These are phyloP conservation scores for Varanus komodoensis DNA, from an alignment of 2,113 vertebrate species.

Conservation along the genomic window DNA sequence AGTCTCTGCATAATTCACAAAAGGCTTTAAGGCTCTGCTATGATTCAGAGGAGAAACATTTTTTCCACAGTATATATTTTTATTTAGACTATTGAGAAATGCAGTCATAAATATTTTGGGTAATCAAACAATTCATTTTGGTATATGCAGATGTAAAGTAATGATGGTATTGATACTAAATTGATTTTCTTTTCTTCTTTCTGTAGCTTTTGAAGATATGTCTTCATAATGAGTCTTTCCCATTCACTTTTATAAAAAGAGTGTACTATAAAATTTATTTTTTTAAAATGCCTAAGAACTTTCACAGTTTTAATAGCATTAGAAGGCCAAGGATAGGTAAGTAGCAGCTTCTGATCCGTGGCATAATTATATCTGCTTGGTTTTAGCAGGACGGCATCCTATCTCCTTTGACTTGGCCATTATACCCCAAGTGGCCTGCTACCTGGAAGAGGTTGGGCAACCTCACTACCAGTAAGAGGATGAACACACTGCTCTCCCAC, in stretches of 20 bases:
- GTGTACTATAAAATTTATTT: background rate
- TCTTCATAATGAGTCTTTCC: background rate
- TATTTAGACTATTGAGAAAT: constrained; percentile 12
- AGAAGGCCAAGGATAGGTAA: background rate
- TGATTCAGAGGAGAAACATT: constrained; percentile 21
- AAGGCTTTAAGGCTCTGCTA: constrained; percentile 5
- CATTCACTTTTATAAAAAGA: background rate
- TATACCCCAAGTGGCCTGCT: background rate
- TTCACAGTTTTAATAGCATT: background rate
- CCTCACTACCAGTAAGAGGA: background rate
- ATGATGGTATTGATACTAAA: background rate
- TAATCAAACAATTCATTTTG: background rate
- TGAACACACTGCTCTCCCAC: background rate
- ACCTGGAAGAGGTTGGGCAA: background rate
- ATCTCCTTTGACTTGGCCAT: background rate
- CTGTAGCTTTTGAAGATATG: background rate
- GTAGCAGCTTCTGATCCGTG: background rate
- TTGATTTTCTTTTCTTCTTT: background rate
- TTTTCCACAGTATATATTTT: constrained; percentile 22
- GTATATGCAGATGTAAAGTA: background rate
- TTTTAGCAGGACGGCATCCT: background rate
- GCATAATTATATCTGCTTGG: background rate
- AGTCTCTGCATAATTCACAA: constrained; percentile 29
- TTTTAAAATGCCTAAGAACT: background rate
- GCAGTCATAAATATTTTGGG: background rate